Conservation (phyloP, 2,888 invertebrate species). For the Boloria selene region DNA sequence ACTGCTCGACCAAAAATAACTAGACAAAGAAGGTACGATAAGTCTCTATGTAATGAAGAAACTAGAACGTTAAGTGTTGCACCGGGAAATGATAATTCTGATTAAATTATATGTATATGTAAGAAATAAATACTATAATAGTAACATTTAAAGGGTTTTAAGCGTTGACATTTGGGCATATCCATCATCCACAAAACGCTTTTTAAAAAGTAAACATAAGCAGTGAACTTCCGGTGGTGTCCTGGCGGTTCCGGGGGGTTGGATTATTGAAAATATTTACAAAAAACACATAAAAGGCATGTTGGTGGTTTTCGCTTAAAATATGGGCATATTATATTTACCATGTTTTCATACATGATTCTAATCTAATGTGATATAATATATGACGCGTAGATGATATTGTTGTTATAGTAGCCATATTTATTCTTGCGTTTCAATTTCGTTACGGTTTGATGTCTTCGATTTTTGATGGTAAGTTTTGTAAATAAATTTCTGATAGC, state of each 20-base stretch:
- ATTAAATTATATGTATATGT: conserved; percentile 52
- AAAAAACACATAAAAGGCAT: neutral
- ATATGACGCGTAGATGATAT: conserved; percentile 55
- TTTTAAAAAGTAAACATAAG: too few relatives aligned
- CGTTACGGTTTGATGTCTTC: conserved; percentile 46
- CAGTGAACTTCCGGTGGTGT: too few relatives aligned
- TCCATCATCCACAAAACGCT: too few relatives aligned
- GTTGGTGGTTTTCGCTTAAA: conserved; percentile 29
- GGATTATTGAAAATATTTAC: too few relatives aligned
- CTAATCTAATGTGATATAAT: conserved; percentile 79
- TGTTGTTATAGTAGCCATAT: conserved; percentile 52
- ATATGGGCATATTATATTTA: conserved; percentile 41
- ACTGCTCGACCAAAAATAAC: conserved; percentile 74
- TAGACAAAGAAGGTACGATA: conserved; percentile 73
- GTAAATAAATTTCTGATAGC: conserved; percentile 48
- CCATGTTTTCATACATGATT: conserved; percentile 65
- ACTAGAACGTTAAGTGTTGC: conserved; percentile 70
- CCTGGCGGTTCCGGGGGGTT: too few relatives aligned
- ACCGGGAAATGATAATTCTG: conserved; percentile 73
- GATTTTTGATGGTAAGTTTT: conserved; percentile 41
- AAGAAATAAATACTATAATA: too few relatives aligned
- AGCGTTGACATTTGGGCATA: too few relatives aligned
- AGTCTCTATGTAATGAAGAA: conserved; percentile 70
- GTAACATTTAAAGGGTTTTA: too few relatives aligned
- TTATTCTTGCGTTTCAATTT: conserved; percentile 38